Base-by-base conservation (phyloP, 2,888 invertebrate species). In the Deilephila elpenor region DNA sequence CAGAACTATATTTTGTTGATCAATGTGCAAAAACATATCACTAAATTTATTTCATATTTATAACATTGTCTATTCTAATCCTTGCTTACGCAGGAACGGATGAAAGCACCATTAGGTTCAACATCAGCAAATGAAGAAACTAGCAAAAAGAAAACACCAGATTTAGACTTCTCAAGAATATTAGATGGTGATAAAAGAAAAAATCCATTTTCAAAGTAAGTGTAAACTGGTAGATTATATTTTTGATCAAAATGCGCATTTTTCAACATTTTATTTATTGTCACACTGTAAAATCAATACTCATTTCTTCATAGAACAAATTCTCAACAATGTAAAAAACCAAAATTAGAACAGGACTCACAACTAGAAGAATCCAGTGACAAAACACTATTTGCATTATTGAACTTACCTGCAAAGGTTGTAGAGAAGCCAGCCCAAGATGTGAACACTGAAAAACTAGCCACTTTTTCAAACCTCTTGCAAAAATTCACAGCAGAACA, bases 191-290 rank as follows among this genome's bases (percentile, higher is more conserved):
- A 96, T 71, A 98, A 97, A 85, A 95, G 97, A 72, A 97, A 96
- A 86, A 98, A 98, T 89, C 98, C 98, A 11, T 98, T 98, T 91
- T 92, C 95, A 32, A 96, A 96, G 95, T 95, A 88, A 88, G 95
- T 85, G 14, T 44, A 11, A 1, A 44, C 14, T 14, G 11, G 44
- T 14, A 14, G 11, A 14, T 44, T 44, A 11, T 44, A 11, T 44
- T 14, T 44, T 11, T 44, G 0, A 44, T 11, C 11, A 44, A 44
- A 11, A 3, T 37, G 32, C 32, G 3, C 32, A 32, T 5, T 37
- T 37, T 37, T 37, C 37, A 25, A 61, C 29, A 61, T 7, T 70
- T 56, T 25, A 59, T 53, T 2, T 64, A 19, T 1, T 19, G 11
- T 32, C 5, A 3, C 2, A 3, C 5, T 32, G 20, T n/a, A 25